phyloP scores from a whole-genome alignment of 1,140 invertebrate genomes.

The Drosophila virilis region DNA sequence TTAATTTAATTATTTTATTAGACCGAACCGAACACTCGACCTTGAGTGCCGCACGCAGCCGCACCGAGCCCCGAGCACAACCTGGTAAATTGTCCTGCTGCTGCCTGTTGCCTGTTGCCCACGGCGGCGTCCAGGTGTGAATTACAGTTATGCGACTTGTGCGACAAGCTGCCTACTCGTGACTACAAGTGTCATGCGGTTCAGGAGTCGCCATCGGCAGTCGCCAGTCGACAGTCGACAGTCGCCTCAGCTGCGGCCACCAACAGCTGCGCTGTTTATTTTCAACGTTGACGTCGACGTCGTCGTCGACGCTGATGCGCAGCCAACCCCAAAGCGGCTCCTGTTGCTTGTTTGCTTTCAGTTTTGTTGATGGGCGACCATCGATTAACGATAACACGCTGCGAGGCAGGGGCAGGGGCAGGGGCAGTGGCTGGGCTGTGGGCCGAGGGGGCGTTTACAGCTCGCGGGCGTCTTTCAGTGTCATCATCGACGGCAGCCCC shows the following conservation, averaged over 20 bases:
- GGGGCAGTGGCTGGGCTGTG: neutral
- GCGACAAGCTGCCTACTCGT: constrained; percentile 48
- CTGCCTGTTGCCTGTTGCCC: neutral
- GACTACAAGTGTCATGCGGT: constrained; percentile 52
- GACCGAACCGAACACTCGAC: constrained; percentile 13
- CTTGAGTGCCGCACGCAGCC: constrained; percentile 48
- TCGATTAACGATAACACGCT: constrained; percentile 77
- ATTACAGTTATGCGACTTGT: constrained; percentile 48
- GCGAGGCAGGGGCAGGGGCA: neutral
- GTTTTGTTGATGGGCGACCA: constrained; percentile 70
- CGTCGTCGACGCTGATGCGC: constrained; percentile 17
- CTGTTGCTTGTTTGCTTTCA: constrained; percentile 79
- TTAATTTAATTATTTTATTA: constrained; percentile 29
- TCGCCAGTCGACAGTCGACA: constrained; percentile 4
- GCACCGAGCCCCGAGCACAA: neutral
- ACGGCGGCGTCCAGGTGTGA: constrained; percentile 43
- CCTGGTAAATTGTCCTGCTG: constrained; percentile 14
- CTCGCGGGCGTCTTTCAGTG: constrained; percentile 40
- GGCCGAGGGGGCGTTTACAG: neutral
- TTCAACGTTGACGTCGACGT: constrained; percentile 16
- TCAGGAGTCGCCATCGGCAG: constrained; percentile 40
- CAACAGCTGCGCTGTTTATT: constrained; percentile 33
- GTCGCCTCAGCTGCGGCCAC: constrained; percentile 5
- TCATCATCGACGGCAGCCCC: constrained; percentile 41
- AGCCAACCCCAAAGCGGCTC: constrained; percentile 56